Evolutionary conservation across 2,888 invertebrate genomes (phyloP).

Genomic region (Odontothrips loti): DNA sequence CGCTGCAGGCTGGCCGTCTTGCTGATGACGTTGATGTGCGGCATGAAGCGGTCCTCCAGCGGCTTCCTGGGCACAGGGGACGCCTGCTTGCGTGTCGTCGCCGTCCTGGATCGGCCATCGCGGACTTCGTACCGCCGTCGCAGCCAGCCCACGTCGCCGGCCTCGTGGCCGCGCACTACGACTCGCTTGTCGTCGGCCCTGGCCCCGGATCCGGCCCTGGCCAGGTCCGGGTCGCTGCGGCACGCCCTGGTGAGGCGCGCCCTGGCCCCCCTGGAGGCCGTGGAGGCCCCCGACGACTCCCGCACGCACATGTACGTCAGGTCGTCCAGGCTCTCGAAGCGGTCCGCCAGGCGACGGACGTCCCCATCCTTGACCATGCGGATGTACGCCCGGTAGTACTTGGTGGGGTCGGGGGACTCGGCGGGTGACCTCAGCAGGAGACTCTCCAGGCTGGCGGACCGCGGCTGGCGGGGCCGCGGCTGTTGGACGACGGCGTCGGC

Average conservation of each 20-base stretch:
- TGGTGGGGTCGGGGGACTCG: conserved; percentile 60
- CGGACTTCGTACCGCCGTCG: conserved; percentile 58
- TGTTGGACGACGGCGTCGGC: conserved; percentile 48
- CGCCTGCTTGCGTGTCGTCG: conserved; percentile 48
- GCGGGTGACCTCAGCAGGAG: conserved; percentile 46
- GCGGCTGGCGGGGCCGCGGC: conserved; percentile 34
- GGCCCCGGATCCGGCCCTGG: conserved; percentile 48
- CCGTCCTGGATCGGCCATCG: conserved; percentile 49
- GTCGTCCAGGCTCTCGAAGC: conserved; percentile 67
- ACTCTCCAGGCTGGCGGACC: conserved; percentile 60
- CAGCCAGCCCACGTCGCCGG: conserved; percentile 58
- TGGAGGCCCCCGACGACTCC: conserved; percentile 34
- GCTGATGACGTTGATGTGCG: conserved; percentile 85
- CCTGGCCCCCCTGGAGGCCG: conserved; percentile 43
- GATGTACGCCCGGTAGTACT: conserved; percentile 64
- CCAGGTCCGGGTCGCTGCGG: conserved; percentile 75
- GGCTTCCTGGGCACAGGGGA: conserved; percentile 64
- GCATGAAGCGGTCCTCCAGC: conserved; percentile 73
- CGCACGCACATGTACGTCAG: conserved; percentile 40
- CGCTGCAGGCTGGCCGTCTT: conserved; percentile 66
- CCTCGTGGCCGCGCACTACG: conserved; percentile 50
- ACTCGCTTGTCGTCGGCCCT: conserved; percentile 51
- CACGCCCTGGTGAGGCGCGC: conserved; percentile 54
- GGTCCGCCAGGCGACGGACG: conserved; percentile 70
- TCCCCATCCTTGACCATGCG: conserved; percentile 70